Conservation (phyloP, 2,888 invertebrate genomes). For the Drosophila demipolita region DNA sequence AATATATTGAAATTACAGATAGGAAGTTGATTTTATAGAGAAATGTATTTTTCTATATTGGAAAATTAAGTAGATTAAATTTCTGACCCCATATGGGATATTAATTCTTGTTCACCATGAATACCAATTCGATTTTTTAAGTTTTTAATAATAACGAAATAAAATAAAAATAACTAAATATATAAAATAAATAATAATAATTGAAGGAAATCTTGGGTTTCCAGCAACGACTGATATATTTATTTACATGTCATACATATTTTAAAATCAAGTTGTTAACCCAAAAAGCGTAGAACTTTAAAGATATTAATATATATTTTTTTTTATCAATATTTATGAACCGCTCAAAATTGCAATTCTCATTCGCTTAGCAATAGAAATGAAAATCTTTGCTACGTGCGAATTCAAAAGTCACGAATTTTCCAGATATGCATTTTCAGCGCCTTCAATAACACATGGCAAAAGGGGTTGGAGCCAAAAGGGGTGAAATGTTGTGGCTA, state of each 20-base stretch:
- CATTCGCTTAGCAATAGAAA: slow-evolving; percentile 1
- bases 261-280: background rate
- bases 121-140: background rate
- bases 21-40: no score
- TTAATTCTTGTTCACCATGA: background rate
- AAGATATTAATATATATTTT: background rate
- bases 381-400: slow-evolving; percentile 36
- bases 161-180: no score
- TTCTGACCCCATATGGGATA: background rate
- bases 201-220: background rate
- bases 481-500: slow-evolving; percentile 43
- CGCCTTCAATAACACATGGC: slow-evolving; percentile 54
- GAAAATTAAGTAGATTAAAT: background rate
- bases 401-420: slow-evolving; percentile 57
- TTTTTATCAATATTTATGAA: background rate
- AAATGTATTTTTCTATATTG: no score
- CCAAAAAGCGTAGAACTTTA: background rate
- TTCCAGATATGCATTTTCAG: slow-evolving; percentile 52
- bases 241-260: background rate
- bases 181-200: background rate
- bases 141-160: no score
- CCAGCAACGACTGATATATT: background rate
- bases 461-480: slow-evolving; percentile 11
- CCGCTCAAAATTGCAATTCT: slow-evolving; percentile 14
- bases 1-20: no score